Conservation (phyloP, 2,888 invertebrate genomes). For the Caenorhabditis parvicauda region DNA sequence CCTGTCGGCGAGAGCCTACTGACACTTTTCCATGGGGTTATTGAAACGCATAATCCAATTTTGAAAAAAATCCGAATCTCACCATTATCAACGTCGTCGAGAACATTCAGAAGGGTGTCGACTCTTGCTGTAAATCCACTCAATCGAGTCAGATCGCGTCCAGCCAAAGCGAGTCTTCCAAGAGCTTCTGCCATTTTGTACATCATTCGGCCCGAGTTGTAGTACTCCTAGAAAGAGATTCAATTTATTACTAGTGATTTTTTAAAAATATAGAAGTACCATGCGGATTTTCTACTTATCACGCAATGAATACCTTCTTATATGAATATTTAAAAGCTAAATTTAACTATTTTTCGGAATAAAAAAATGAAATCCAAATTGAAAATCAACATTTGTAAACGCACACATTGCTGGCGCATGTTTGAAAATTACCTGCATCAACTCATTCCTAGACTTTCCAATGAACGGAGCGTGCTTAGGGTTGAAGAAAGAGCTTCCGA, state of each 20-base stretch:
- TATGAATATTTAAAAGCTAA: too few relatives aligned
- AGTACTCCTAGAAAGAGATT: slow-evolving; percentile 74
- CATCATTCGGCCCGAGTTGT: slow-evolving; percentile 92
- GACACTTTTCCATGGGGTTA: too few relatives aligned
- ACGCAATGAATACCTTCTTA: too few relatives aligned
- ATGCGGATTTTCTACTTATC: too few relatives aligned
- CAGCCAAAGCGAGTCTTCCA: slow-evolving; percentile 88
- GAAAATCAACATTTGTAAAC: neutral
- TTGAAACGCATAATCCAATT: neutral
- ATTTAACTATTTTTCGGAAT: neutral
- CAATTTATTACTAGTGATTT: too few relatives aligned
- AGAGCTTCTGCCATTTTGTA: slow-evolving; percentile 95
- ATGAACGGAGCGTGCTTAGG: slow-evolving; percentile 74
- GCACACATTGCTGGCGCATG: neutral
- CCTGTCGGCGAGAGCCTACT: too few relatives aligned
- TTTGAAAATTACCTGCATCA: slow-evolving; percentile 76
- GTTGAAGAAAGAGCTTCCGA: slow-evolving; percentile 84
- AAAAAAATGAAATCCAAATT: slow-evolving; percentile 8
- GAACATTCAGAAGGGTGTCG: slow-evolving; percentile 80
- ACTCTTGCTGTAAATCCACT: slow-evolving; percentile 92
- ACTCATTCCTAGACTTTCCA: slow-evolving; percentile 76
- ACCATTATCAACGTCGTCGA: slow-evolving; percentile 72
- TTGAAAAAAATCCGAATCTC: slow-evolving; percentile 64
- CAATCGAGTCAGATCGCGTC: slow-evolving; percentile 85
- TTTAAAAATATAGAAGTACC: neutral